These are phyloP conservation scores for Branchipolynoe longqiensis DNA, from an alignment of 2,888 invertebrate genomes.

Conservation along the genomic window DNA sequence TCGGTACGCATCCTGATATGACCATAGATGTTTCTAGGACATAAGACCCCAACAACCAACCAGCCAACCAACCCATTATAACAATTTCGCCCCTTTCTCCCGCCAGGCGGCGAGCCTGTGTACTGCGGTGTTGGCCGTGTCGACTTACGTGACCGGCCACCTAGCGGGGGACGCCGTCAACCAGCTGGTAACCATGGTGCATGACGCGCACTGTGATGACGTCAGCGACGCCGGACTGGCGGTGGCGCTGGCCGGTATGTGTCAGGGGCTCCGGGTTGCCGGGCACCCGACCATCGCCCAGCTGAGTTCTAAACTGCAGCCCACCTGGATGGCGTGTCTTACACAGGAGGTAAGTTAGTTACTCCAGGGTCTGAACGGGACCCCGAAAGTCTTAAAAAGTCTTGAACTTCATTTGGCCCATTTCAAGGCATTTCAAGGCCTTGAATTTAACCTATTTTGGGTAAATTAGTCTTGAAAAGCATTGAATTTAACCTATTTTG, in stretches of 20 bases:
- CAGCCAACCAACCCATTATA: too few species aligned
- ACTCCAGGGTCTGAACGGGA: too few species aligned
- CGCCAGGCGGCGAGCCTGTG: conserved; percentile 70
- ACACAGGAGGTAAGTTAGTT: conserved; percentile 20
- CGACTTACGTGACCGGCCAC: conserved; percentile 71
- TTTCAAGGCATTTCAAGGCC: too few species aligned
- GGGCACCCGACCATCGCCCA: conserved; percentile 70
- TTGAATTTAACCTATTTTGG: too few species aligned
- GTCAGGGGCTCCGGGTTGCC: conserved; percentile 69
- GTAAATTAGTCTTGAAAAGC: too few species aligned
- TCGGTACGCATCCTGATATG: too few species aligned
- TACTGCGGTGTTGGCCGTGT: conserved; percentile 68
- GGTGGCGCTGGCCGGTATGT: conserved; percentile 71
- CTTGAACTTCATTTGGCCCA: too few species aligned
- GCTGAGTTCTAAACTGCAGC: conserved; percentile 65
- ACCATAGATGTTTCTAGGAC: too few species aligned
- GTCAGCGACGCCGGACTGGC: conserved; percentile 69
- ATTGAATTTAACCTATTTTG: too few species aligned
- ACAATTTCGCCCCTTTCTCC: neutral
- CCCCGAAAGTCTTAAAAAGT: too few species aligned
- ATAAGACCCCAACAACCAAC: too few species aligned
- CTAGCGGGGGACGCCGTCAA: conserved; percentile 67
- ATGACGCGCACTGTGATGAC: conserved; percentile 63
- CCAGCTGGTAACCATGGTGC: conserved; percentile 64
- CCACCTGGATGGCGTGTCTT: conserved; percentile 68